Conservation (phyloP, 2,888 invertebrate species). For the Entomobrya multifasciata region DNA sequence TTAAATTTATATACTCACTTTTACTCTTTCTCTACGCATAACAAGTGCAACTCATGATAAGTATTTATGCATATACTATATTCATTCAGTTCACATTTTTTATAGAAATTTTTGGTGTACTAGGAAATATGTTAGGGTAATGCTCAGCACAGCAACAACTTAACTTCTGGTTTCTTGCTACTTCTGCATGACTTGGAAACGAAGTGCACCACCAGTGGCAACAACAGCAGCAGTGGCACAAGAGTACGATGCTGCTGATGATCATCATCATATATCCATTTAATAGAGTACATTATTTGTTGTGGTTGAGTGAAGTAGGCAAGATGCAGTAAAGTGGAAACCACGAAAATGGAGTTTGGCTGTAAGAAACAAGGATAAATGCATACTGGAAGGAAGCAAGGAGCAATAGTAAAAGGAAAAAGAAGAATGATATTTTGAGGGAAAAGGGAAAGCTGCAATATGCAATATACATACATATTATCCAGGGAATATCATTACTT, state of each 20-base stretch:
- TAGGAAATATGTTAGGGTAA: no score
- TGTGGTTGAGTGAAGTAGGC: conserved; percentile 71
- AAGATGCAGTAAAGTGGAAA: conserved; percentile 67
- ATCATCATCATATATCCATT: conserved; percentile 43
- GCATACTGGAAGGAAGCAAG: no score
- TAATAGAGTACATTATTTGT: conserved; percentile 62
- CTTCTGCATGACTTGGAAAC: conserved; percentile 12
- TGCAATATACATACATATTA: neutral
- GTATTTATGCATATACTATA: neutral
- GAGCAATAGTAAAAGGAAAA: neutral
- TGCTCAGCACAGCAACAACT: neutral
- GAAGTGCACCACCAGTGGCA: no score
- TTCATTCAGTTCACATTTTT: no score
- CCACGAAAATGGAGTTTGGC: conserved; percentile 62
- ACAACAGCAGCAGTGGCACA: neutral
- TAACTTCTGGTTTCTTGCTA: neutral
- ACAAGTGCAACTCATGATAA: neutral
- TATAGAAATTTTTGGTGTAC: no score
- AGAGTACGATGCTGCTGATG: neutral
- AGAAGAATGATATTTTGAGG: conserved; percentile 12
- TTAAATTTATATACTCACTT: conserved; percentile 21
- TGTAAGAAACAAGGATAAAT: conserved; percentile 17
- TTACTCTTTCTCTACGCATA: neutral
- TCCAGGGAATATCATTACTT: conserved; percentile 3
- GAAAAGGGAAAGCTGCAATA: conserved; percentile 6